Percentiles rank a stretch among this genome's conserved stretches.
Conservation (phyloP, 2,888 invertebrate species). For the Drosophila buzzatii region DNA sequence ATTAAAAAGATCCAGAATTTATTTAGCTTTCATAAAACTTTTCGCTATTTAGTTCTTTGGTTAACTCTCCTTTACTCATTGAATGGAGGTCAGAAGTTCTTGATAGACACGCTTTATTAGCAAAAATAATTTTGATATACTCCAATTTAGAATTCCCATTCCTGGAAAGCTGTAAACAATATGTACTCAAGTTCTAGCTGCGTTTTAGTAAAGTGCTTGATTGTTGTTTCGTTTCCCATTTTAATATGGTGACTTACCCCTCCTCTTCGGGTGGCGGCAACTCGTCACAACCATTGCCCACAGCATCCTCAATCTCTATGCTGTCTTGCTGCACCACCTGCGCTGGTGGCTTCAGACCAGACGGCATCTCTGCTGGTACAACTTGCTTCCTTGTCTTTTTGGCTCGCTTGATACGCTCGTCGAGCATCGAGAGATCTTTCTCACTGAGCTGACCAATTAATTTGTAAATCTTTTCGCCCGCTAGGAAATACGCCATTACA, state of each 20-base stretch:
- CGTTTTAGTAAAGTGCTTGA: constrained; percentile 1
- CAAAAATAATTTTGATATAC: background rate
- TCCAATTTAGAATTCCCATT: constrained; percentile 16
- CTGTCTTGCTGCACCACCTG: constrained; percentile 83
- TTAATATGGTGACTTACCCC: constrained; percentile 57
- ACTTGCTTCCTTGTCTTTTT: constrained; percentile 87
- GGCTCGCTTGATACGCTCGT: constrained; percentile 97
- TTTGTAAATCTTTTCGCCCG: constrained; percentile 95
- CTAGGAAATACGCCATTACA: constrained; percentile 94
- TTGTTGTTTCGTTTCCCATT: background rate
- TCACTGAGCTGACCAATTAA: constrained; percentile 96
- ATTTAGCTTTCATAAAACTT: background rate
- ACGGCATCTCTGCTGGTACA: constrained; percentile 84
- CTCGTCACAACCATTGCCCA: constrained; percentile 83
- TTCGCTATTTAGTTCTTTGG: background rate
- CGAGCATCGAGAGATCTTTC: constrained; percentile 96
- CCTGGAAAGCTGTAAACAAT: constrained; percentile 3
- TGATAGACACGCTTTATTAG: background rate
- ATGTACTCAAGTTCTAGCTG: constrained; percentile 3
- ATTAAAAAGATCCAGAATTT: background rate
- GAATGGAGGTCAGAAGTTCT: background rate
- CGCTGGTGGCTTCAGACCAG: constrained; percentile 46
- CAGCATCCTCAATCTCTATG: constrained; percentile 84
- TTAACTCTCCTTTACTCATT: background rate
- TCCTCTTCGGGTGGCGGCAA: constrained; percentile 82